These are phyloP conservation scores for Macrostomum lignano DNA, from an alignment of 1,140 invertebrate genomes.

Conservation along the genomic window DNA sequence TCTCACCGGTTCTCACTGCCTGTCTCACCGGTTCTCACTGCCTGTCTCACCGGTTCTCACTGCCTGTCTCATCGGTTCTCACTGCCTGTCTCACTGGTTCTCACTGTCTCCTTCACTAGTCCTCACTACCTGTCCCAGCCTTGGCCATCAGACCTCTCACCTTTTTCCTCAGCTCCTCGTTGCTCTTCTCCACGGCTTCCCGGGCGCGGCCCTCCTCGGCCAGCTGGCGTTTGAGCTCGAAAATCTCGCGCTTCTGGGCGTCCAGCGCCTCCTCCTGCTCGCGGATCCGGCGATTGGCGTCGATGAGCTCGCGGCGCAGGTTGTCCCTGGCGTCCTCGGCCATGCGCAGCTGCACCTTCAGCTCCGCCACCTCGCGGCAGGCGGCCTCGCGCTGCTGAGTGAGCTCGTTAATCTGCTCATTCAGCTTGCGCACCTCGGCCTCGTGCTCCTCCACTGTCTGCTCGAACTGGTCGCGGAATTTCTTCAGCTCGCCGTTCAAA, in stretches of 20 bases:
- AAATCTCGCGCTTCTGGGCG: slow-evolving; percentile 21
- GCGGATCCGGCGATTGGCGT: slow-evolving; percentile 43
- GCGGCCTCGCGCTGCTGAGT: slow-evolving; percentile 17
- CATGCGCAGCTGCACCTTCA: slow-evolving; percentile 28
- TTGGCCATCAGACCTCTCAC: slow-evolving; percentile 52
- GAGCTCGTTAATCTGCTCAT: slow-evolving; percentile 17
- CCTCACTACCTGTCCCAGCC: too few species aligned
- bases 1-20: too few species aligned
- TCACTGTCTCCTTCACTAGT: too few species aligned
- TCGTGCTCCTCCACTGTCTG: slow-evolving; percentile 22
- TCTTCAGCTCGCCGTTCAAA: slow-evolving; percentile 19
- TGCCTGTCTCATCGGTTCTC: too few species aligned
- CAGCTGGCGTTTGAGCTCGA: slow-evolving; percentile 7
- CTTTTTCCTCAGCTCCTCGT: slow-evolving; percentile 50
- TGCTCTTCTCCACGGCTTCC: slow-evolving; percentile 48
- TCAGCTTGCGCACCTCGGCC: slow-evolving; percentile 24
- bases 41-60: too few species aligned
- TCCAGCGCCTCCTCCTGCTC: slow-evolving; percentile 28
- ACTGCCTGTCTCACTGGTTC: too few species aligned
- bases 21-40: too few species aligned
- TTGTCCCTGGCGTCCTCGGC: slow-evolving; percentile 27
- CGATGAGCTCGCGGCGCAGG: slow-evolving; percentile 48
- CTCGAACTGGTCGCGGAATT: slow-evolving; percentile 22
- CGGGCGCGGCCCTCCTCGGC: slow-evolving; percentile 37
- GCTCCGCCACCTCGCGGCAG: slow-evolving; percentile 20